Evolutionary conservation across 2,888 invertebrate species (phyloP).

Genomic region (Papilio demoleus): DNA sequence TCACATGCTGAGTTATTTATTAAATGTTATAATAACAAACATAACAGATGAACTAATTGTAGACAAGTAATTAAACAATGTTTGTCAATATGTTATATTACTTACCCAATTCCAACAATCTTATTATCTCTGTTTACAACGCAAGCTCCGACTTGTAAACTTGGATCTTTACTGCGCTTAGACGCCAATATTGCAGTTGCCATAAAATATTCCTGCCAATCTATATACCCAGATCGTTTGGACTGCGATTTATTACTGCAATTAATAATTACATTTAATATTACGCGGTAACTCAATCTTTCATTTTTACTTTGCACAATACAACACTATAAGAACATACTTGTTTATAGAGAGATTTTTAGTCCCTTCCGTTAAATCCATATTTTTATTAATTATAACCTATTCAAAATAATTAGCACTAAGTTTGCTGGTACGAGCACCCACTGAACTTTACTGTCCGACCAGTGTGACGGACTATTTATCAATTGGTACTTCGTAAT

Average conservation of each 20-base stretch:
- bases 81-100: neutral
- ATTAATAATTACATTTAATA: constrained; percentile 11
- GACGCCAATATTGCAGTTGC: constrained; percentile 94
- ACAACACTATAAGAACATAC: constrained; percentile 29
- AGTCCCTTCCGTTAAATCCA: constrained; percentile 41
- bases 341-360: constrained; percentile 42
- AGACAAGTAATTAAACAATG: no score
- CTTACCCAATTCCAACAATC: constrained; percentile 93
- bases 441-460: neutral
- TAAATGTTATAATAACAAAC: no score
- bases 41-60: no score
- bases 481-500: neutral
- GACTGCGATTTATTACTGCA: constrained; percentile 48
- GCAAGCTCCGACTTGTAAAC: constrained; percentile 97
- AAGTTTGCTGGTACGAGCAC: neutral
- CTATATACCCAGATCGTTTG: constrained; percentile 87
- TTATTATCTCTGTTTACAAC: constrained; percentile 93
- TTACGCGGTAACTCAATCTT: neutral
- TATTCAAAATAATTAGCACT: neutral
- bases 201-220: constrained; percentile 99
- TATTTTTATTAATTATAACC: constrained; percentile 13
- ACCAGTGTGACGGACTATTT: neutral
- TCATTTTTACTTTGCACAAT: neutral
- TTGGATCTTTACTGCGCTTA: constrained; percentile 97
- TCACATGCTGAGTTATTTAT: no score